A percentile compares a stretch with the other conserved stretches of the same genome.
Conservation (phyloP, 2,888 invertebrate genomes). For the Drosophila buzzatii region DNA sequence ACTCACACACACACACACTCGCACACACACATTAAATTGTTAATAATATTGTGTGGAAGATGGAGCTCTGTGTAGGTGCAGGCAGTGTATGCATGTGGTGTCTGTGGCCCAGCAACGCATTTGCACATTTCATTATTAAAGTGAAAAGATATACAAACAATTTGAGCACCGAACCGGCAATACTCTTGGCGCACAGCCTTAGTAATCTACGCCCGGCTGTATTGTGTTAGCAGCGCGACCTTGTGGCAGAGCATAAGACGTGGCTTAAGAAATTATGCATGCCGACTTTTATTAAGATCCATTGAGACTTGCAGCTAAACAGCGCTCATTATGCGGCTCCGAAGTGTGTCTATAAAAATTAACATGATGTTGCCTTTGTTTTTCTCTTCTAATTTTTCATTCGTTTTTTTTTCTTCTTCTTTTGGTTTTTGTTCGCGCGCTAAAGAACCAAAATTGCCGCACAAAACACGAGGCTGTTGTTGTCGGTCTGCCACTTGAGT, state of each 20-base stretch:
- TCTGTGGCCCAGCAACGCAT: slow-evolving; percentile 42
- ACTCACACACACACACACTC: neutral
- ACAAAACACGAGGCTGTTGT: slow-evolving; percentile 40
- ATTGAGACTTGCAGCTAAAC: slow-evolving; percentile 61
- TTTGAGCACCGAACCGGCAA: neutral
- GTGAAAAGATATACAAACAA: slow-evolving; percentile 5
- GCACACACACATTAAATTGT: slow-evolving; percentile 25
- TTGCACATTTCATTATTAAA: slow-evolving; percentile 63
- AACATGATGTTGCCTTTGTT: slow-evolving; percentile 58
- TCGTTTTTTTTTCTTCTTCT: neutral
- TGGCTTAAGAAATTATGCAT: slow-evolving; percentile 50
- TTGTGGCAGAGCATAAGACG: slow-evolving; percentile 10
- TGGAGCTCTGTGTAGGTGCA: neutral
- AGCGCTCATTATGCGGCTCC: slow-evolving; percentile 64
- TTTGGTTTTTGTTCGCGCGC: slow-evolving; percentile 18
- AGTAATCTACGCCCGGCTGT: neutral
- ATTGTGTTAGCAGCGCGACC: neutral
- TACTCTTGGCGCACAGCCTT: neutral
- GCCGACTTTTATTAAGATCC: slow-evolving; percentile 65
- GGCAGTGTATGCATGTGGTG: slow-evolving; percentile 17
- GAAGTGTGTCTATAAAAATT: slow-evolving; percentile 64
- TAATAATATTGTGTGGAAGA: slow-evolving; percentile 4
- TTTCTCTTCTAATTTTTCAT: slow-evolving; percentile 10
- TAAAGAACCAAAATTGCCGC: slow-evolving; percentile 67
- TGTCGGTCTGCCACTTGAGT: slow-evolving; percentile 74